These are phyloP conservation scores for Eucriotettix oculatus DNA, from an alignment of 2,888 invertebrate genomes.

Conservation along the genomic window DNA sequence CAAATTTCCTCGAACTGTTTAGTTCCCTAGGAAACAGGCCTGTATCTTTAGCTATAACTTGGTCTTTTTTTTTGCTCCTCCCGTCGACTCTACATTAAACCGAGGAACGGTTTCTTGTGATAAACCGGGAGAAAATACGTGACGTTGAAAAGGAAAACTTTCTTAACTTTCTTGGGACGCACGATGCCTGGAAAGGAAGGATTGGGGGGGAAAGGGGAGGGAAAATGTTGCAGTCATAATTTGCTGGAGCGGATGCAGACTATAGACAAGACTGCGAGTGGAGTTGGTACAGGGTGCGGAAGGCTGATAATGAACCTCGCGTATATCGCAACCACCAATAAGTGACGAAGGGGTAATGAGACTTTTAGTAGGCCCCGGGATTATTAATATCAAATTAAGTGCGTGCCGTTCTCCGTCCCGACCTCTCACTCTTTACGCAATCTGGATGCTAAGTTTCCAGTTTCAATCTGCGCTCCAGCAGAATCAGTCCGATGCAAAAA, in stretches of 20 bases:
- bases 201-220: background rate
- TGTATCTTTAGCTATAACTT: too few species aligned
- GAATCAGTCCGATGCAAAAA: too few species aligned
- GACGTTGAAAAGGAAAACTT: constrained; percentile 12
- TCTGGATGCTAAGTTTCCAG: too few species aligned
- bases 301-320: constrained; percentile 7
- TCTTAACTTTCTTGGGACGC: constrained; percentile 6
- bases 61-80: too few species aligned
- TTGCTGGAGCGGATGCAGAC: constrained; percentile 4
- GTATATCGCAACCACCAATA: constrained; percentile 10
- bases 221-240: constrained; percentile 8
- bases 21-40: too few species aligned
- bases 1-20: background rate
- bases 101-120: constrained; percentile 8
- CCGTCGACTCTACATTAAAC: constrained; percentile 7
- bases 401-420: background rate
- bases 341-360: background rate
- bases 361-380: background rate
- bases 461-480: too few species aligned
- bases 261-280: background rate
- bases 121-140: constrained; percentile 12
- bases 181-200: too few species aligned
- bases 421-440: too few species aligned
- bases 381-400: constrained; percentile 3
- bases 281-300: too few species aligned